Base-by-base conservation (phyloP, 2,888 invertebrate genomes). In the Mayetiola destructor region DNA sequence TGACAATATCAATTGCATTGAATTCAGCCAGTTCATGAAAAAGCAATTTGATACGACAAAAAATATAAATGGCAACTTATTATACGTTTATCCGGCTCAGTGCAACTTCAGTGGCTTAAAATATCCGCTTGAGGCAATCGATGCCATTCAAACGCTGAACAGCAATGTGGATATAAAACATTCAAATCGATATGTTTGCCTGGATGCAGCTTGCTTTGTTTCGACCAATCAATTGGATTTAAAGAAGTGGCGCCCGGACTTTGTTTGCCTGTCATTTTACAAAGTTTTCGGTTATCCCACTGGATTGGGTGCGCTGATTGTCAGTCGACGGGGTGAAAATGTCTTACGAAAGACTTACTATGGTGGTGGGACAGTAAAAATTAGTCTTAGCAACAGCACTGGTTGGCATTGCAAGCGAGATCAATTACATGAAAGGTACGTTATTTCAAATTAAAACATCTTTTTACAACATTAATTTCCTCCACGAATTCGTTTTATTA, bases 271-370 rank as follows among this genome's bases (percentile, higher is more conserved):
- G 18, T 96, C 96, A 1, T 97, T 97, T 75, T 97, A 97, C 73
- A 97, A 96, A 77, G 87, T 97, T 66, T 96, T 97, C 75, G 80
- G 80, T 64, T 95, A 87, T 70, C 97, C 97, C 1, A 95, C 95
- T 56, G 97, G 97, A 3, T 74, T 96, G 18, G 97, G 96, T 30
- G 94, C 91, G 12, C 69, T 95, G 20, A 67, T 96, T 57, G 84
- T 95, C 0, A 74, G 77, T 59, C 71, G 75, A 53, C 77, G 79
- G 54, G 71, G 71, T 0, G 68, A 68, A 10, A 57, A 61, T 1
- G 61, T 65, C 0, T 56, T 73, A 2, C 62, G 60, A 0, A 84
- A 86, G 66, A 74, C 69, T 57, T 95, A 90, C 70, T 95, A 89
- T 75, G 95, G 95, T 20, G 97, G 96, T 37, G 97, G 97, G 9